phyloP scores from a whole-genome alignment of 2,888 invertebrate genomes.

The Pachycephus smyrnensis region DNA sequence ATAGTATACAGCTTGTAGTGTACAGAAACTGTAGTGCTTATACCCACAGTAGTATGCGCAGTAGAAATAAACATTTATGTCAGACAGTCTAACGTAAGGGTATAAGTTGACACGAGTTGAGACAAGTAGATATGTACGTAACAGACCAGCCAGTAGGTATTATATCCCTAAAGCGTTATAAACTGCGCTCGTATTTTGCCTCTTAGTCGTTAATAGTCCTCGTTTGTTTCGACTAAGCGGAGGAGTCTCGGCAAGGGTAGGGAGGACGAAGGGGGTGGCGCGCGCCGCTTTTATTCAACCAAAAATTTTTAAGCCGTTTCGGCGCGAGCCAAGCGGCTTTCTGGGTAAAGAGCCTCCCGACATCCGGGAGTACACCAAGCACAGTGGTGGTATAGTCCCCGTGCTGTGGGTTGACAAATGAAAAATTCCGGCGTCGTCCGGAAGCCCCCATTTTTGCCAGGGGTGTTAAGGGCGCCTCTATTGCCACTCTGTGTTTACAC shows the following conservation, averaged over 20 bases:
- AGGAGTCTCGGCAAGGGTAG: too few species aligned
- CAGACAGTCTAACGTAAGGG: conserved; percentile 29
- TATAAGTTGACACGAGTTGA: too few species aligned
- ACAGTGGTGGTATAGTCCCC: too few species aligned
- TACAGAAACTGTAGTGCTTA: too few species aligned
- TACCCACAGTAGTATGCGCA: too few species aligned
- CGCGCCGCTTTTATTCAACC: too few species aligned
- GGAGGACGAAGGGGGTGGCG: too few species aligned
- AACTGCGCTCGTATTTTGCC: conserved; percentile 66
- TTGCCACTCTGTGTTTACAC: conserved; percentile 32
- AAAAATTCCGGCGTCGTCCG: conserved; percentile 26
- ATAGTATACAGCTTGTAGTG: too few species aligned
- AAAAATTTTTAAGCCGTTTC: too few species aligned
- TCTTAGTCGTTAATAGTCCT: conserved; percentile 65
- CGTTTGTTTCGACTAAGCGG: conserved; percentile 63
- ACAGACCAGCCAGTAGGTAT: conserved; percentile 41
- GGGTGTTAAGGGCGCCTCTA: conserved; percentile 19
- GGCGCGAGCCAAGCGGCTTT: not conserved
- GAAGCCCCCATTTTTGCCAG: conserved; percentile 26
- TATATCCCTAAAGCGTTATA: conserved; percentile 67
- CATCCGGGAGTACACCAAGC: too few species aligned
- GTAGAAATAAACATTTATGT: conserved; percentile 59
- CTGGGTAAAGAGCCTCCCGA: too few species aligned
- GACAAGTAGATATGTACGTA: too few species aligned
- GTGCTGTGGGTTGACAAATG: conserved; percentile 25